These are phyloP conservation scores for Macropodus opercularis DNA, from an alignment of 2,797 vertebrate genomes.

Conservation along the genomic window DNA sequence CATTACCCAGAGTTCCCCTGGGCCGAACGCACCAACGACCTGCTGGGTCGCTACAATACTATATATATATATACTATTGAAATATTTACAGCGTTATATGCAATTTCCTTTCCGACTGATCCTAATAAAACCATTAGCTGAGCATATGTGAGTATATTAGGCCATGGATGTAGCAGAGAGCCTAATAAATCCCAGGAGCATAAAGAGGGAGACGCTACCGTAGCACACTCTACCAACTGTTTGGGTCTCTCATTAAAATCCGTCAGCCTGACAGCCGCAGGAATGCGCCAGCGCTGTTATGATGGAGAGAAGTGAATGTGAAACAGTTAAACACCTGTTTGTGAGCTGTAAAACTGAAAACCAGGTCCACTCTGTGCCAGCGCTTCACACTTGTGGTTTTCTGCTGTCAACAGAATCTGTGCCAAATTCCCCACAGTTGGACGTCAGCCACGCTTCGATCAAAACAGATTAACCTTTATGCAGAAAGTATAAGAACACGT, in stretches of 20 bases:
- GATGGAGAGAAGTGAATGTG: conserved; percentile 31
- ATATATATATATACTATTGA: too few species aligned
- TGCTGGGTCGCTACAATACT: too few species aligned
- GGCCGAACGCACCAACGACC: too few species aligned
- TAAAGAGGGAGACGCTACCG: conserved; percentile 1
- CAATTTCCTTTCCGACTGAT: too few species aligned
- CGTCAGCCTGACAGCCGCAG: conserved; percentile 22
- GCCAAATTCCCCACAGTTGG: conserved; percentile 43
- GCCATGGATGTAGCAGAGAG: background rate
- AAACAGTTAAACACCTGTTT: conserved; percentile 65
- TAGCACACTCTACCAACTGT: conserved; percentile 2
- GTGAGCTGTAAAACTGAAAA: conserved; percentile 52
- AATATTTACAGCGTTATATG: too few species aligned
- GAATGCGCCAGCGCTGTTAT: conserved; percentile 22
- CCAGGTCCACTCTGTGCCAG: conserved; percentile 37
- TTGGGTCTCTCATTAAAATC: conserved; percentile 31
- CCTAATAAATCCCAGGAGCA: background rate
- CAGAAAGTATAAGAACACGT: conserved; percentile 6
- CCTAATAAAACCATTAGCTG: background rate
- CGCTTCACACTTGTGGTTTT: conserved; percentile 36
- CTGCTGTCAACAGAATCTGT: conserved; percentile 26
- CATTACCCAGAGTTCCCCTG: too few species aligned
- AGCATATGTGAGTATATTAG: background rate
- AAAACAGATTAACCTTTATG: conserved; percentile 58
- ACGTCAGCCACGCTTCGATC: conserved; percentile 21